These are phyloP conservation scores for Phodopus roborovskii DNA, from an alignment of 2,113 vertebrate species.

Conservation along the genomic window DNA sequence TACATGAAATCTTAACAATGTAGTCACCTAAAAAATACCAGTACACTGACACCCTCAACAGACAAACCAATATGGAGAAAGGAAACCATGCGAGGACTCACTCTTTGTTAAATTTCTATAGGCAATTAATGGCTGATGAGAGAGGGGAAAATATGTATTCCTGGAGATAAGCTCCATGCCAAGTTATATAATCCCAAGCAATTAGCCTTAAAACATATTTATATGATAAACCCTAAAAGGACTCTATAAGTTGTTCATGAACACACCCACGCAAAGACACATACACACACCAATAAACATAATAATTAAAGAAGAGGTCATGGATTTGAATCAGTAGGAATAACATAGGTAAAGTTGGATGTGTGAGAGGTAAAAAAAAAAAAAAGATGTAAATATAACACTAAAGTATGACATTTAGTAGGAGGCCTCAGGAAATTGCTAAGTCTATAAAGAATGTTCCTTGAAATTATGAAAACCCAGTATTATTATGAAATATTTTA, in stretches of 20 bases:
- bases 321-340: not conserved
- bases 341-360: too few relatives aligned
- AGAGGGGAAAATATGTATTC: not conserved
- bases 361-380: not conserved
- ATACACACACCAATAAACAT: not conserved
- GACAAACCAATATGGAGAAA: not conserved
- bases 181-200: not conserved
- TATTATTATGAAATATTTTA: not conserved
- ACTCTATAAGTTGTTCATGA: not conserved
- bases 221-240: not conserved
- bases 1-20: not conserved
- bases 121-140: not conserved
- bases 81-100: not conserved
- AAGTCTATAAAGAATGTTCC: not conserved
- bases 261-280: not conserved
- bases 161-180: not conserved
- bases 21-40: not conserved
- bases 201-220: too few relatives aligned
- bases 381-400: not conserved
- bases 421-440: not conserved
- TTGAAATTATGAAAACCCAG: not conserved
- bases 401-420: not conserved
- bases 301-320: not conserved
- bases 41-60: not conserved
- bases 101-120: not conserved